Evolutionary conservation across 2,113 vertebrate genomes (phyloP), one percentile per base, ranked within the genome.

Genomic region (Oophaga pumilio): DNA sequence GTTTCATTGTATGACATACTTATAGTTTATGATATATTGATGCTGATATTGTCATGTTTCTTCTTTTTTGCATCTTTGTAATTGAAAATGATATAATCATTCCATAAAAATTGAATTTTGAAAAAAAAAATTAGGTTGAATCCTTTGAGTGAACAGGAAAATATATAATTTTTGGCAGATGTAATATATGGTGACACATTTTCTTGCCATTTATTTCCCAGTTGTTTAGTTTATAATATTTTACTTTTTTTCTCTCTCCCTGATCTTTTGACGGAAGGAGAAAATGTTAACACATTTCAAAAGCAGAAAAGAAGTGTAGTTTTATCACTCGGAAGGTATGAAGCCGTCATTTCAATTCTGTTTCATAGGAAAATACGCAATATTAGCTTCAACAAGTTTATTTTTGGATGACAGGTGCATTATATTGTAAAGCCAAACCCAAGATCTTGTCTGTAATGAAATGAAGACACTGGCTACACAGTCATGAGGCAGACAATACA

Each of bases 371-470:
- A 43, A 73, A 73, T 33, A 73, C 15, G 2, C 43, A 10, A 5
- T 50, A 18, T 74, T 49, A 18, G 17, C 12, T 50, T 22, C 28
- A 56, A 15, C 49, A 13, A 15, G 49, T 78, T 26, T 78, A 79
- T 79, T 57, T 79, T 79, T 59, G 12, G 24, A 56, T 79, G 52
- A 60, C 77, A 59, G 77, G 77, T 80, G 77, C 56, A 60, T 79
- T 80, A 18, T 59, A 80, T 33, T 17, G 76, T 59, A 11, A 60
- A 60, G 77, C 33, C 77, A 33, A 60, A 26, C 77, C 56, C 56
- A 43, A 80, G 14, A 9, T 24, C 74, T 77, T 79, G 52, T 59
- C 24, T 57, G 11, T 56, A 53, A 17, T 26, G 52, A 57, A 28
- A 56, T 56, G 43, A 53, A 53, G 50, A 56, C 22, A 78, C 50